phyloP scores from a whole-genome alignment of 2,888 invertebrate species.

The Melieria crassipennis region DNA sequence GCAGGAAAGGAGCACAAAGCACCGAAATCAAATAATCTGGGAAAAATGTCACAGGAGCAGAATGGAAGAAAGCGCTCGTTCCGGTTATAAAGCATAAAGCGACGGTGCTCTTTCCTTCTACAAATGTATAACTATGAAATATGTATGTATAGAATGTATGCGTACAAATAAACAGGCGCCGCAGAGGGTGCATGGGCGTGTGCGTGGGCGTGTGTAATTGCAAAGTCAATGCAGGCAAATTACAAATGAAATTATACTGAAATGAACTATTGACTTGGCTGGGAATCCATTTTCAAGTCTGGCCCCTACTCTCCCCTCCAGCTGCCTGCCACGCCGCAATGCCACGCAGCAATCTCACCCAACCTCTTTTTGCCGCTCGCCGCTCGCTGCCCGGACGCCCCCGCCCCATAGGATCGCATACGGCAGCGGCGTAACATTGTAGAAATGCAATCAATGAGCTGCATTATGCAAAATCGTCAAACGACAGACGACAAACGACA shows the following conservation, averaged over 20 bases:
- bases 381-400: neutral
- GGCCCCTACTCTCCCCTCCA: neutral
- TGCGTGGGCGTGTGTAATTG: neutral
- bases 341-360: too few species aligned
- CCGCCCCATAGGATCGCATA: neutral
- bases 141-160: too few species aligned
- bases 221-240: slow-evolving; percentile 45
- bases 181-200: slow-evolving; percentile 32
- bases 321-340: neutral
- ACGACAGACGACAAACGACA: too few species aligned
- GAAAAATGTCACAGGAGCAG: too few species aligned
- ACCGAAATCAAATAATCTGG: too few species aligned
- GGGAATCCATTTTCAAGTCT: neutral
- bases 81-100: too few species aligned
- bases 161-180: too few species aligned
- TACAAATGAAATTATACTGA: slow-evolving; percentile 45
- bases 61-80: too few species aligned
- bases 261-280: slow-evolving; percentile 22
- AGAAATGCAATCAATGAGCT: slow-evolving; percentile 13
- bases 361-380: neutral
- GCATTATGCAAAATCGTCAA: slow-evolving; percentile 32
- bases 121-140: too few species aligned
- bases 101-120: too few species aligned
- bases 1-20: too few species aligned
- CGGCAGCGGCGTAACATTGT: neutral